Base-by-base conservation (phyloP, 2,888 invertebrate species). In the Ennomos quercinarius region DNA sequence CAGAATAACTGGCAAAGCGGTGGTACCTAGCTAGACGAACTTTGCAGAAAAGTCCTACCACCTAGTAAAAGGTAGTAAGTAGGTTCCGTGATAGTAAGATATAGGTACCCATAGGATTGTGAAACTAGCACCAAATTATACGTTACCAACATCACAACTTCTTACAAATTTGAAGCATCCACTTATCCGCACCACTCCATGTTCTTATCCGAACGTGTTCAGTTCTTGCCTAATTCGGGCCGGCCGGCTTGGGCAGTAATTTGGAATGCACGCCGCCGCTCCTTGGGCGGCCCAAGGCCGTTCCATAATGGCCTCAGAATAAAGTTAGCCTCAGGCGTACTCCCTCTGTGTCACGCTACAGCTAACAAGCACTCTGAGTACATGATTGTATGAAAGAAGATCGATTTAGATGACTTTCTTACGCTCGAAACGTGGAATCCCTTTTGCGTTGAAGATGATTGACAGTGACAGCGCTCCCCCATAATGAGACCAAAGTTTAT, bases 261-360 rank as follows among this genome's bases (percentile, higher is more conserved):
- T 54, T 54, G 34, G 59, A 54, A 40, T 42, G 50, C 57, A 52
- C 44, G 60, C 45, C 45, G 53, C 48, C 53, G 54, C 60, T 60
- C 60, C 55, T 60, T 51, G 47, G 51, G 60, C 46, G 51, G 60
- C 55, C 51, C 51, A 51, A 51, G 60, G 60, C 60, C 38, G 42
- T 9, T n/a, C 36, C 35, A 12, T 54, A 49, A 49, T 56, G 17
- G 49, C 40, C 27, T 27, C 36, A 27, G 40, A 35, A 17, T 12
- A 0, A 45, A 36, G 10, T 49, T 37, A 38, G 50, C 57, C 52
- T 9, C 47, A 41, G 53, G 58, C 58, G 11, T n/a, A 36, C 48
- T 53, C 48, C 57, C 44, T n/a, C 40, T 42, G 36, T 58, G 57
- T 58, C 53, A 58, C 53, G 52, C 48, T 27, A 53, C n/a, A 37